Conservation (phyloP, 2,888 invertebrate species). For the Acleris holmiana region DNA sequence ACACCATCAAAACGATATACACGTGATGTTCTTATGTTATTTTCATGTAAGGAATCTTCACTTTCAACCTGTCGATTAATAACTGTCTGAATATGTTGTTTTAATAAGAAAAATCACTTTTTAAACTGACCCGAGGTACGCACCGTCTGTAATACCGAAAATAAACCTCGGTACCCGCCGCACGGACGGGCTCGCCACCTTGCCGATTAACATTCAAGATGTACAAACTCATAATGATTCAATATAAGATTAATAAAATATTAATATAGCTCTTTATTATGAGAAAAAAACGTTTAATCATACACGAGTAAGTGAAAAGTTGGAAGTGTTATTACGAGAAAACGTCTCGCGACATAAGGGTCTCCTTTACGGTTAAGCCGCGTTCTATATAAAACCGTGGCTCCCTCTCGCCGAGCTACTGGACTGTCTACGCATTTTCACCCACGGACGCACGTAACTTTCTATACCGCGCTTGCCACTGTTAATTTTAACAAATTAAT, state of each 20-base stretch:
- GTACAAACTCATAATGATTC: constrained; percentile 15
- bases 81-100: constrained; percentile 3
- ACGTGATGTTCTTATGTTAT: background rate
- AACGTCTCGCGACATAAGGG: constrained; percentile 19
- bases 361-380: constrained; percentile 18
- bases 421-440: too few species aligned
- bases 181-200: background rate
- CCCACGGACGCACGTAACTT: too few species aligned
- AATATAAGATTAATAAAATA: background rate
- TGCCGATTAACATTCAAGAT: constrained; percentile 24
- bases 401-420: constrained; percentile 16
- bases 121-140: constrained; percentile 28
- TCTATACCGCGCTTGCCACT: too few species aligned
- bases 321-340: constrained; percentile 32
- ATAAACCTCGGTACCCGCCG: constrained; percentile 5
- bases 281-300: constrained; percentile 25
- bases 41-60: constrained; percentile 14
- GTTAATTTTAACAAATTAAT: too few species aligned
- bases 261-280: background rate
- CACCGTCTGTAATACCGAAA: constrained; percentile 20
- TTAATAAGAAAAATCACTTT: constrained; percentile 33
- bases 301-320: constrained; percentile 30
- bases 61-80: constrained; percentile 14
- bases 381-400: constrained; percentile 18
- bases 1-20: constrained; percentile 3